Base-by-base conservation (phyloP, 2,113 vertebrate species). In the Cinclus mexicanus region DNA sequence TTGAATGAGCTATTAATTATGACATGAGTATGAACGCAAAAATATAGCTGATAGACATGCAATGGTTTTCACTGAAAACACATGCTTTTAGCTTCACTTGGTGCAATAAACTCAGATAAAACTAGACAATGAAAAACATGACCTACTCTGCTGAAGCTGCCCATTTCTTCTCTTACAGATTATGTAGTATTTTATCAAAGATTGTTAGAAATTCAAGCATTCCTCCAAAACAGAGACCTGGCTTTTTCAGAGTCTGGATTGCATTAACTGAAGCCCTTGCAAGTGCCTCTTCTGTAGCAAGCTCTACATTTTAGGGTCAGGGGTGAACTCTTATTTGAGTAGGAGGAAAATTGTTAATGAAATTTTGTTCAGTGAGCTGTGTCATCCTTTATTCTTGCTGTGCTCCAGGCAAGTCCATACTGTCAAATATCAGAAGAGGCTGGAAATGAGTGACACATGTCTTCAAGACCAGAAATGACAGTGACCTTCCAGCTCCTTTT, bases 371-470 rank as follows among this genome's bases (percentile, higher is more conserved):
- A 96, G 96, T 91, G 95, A 96, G 87, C 90, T 97, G 95, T 96
- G 90, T 92, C 92, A 96, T 91, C 81, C 59, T 95, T 96, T 96
- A 95, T 95, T 94, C 86, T 96, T 93, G 69, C 78, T 93, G 70
- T 88, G 96, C 93, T 97, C n/a, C 92, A 96, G 95, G 97, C 93
- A 96, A 87, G 92, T 96, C 96, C 95, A 89, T 86, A 94, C 94
- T 97, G 93, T 96, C 96, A 97, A 85, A 96, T 95, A 96, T 90
- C 94, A 97, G 94, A 97, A 96, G 84, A 94, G 76, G 55, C 81
- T 95, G 95, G 89, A 97, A 96, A 95, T 95, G 95, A 97, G 87
- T 97, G 97, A 97, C 89, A 96, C 89, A 69, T 92, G 86, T 97
- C 95, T 97, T 95, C 71, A 91, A 96, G 97, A 95, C 89, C 91